Evolutionary conservation across 1,140 invertebrate species (phyloP).

Genomic region (Aphelenchoides fujianensis): DNA sequence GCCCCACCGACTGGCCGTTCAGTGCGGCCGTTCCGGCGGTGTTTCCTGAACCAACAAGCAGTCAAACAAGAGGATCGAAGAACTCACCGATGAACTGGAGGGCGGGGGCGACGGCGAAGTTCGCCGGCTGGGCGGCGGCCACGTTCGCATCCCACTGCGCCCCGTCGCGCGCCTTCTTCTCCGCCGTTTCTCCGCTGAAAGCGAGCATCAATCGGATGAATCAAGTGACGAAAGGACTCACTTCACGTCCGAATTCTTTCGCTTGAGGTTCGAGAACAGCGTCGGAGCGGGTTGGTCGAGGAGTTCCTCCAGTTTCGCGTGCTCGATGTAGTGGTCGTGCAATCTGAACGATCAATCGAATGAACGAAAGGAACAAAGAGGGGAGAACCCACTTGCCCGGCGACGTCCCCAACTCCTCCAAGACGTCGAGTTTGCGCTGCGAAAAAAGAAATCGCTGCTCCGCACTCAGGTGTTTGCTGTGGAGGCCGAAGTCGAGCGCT

Average conservation of each 20-base stretch:
- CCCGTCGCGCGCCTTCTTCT: background rate
- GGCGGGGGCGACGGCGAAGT: background rate
- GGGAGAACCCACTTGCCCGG: too few species aligned
- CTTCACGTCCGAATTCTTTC: constrained; percentile 2
- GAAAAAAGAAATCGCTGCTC: constrained; percentile 81
- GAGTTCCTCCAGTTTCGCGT: constrained; percentile 41
- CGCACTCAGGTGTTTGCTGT: constrained; percentile 70
- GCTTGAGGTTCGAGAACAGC: constrained; percentile 31
- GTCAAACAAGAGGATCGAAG: too few species aligned
- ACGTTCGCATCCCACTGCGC: background rate
- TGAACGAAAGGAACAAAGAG: too few species aligned
- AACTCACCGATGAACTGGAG: background rate
- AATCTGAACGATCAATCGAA: too few species aligned
- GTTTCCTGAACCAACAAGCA: too few species aligned
- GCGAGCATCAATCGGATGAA: too few species aligned
- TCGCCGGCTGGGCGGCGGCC: background rate
- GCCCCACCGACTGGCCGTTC: background rate
- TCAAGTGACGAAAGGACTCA: too few species aligned
- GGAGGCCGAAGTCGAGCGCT: constrained; percentile 73
- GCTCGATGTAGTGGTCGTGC: constrained; percentile 41
- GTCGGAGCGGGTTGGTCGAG: constrained; percentile 34
- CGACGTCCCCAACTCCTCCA: constrained; percentile 68
- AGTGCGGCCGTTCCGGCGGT: too few species aligned
- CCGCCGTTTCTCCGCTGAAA: background rate
- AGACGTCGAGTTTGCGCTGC: constrained; percentile 82